Evolutionary conservation across 2,797 vertebrate genomes (phyloP), one percentile per base, ranked within the genome.

Genomic region (Sebastolobus altivelis): DNA sequence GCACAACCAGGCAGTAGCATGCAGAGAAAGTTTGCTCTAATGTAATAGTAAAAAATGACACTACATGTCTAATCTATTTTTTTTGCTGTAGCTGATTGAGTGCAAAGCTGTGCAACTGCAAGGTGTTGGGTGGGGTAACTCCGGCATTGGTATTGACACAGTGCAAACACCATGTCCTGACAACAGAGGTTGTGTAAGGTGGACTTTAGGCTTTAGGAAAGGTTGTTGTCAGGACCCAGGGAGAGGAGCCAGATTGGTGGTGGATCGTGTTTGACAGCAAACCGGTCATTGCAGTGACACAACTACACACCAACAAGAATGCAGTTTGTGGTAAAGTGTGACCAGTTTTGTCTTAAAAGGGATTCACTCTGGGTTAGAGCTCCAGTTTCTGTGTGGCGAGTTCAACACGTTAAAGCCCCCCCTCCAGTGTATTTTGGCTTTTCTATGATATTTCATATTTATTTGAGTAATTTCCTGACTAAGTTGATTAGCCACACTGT

Each of bases 111-210:
- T 77, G 70, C 5, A 59, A 49, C 18, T 69, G 16, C 31, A 35
- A 37, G 25, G 6, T 4, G 16, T 3, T 78, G 73, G 60, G 54
- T 65, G 63, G 37, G 27, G 40, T 37, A 37, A 62, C 60, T 6
- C 27, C 12, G 14, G 16, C 12, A 1, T 52, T 18, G 27, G 16
- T 74, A 9, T 75, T 79, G 61, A 67, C 68, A 25, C 4, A 35
- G 70, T 2, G 56, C 70, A 86, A 82, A 80, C 67, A 73, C 62
- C 67, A 27, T 31, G n/a, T 54, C 31, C 27, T 63, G 29, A 68
- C 43, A 60, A 13, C 49, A 71, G 63, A 2, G 27, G 9, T 18
- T 58, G 38, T 31, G 61, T 31, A 4, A 54, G 35, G 25, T 12
- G 18, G 49, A 62, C 46, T 61, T 55, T 22, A 35, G n/a, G 20